Conservation (phyloP, 2,113 vertebrate species). For the Orthonyx spaldingii region DNA sequence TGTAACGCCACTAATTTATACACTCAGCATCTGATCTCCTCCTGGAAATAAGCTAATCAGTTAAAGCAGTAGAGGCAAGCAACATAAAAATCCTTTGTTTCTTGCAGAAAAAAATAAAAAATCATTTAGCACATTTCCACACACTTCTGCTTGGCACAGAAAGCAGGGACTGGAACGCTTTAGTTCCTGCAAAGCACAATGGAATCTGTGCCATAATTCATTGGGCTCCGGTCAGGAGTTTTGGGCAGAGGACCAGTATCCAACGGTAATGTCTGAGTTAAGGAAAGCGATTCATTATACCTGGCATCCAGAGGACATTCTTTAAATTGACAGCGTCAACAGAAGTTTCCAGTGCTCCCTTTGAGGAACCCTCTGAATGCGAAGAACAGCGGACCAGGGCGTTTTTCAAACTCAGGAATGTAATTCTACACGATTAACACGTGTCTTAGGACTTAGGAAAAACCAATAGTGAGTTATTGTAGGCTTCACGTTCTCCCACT, state of each 20-base stretch:
- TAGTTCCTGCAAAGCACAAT: slow-evolving; percentile 32
- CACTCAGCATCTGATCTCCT: background rate
- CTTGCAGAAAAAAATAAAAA: background rate
- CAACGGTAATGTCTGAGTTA: background rate
- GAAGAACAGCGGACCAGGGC: background rate
- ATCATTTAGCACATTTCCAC: background rate
- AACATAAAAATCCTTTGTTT: background rate
- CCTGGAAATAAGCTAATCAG: background rate
- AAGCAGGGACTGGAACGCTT: background rate
- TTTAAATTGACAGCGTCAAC: background rate
- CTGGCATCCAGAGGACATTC: background rate
- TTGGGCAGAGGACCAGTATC: background rate
- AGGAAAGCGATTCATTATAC: background rate
- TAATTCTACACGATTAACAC: background rate
- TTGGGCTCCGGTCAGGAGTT: background rate
- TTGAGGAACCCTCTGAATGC: background rate
- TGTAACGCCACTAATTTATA: background rate
- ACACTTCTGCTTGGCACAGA: background rate
- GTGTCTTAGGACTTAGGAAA: background rate
- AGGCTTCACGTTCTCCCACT: background rate
- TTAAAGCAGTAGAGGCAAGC: background rate
- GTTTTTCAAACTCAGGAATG: background rate
- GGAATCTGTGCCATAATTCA: slow-evolving; percentile 39
- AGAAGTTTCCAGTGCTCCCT: slow-evolving; percentile 14
- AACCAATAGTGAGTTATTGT: background rate